phyloP scores from a whole-genome alignment of 1,140 invertebrate species.

The Goniozus legneri region DNA sequence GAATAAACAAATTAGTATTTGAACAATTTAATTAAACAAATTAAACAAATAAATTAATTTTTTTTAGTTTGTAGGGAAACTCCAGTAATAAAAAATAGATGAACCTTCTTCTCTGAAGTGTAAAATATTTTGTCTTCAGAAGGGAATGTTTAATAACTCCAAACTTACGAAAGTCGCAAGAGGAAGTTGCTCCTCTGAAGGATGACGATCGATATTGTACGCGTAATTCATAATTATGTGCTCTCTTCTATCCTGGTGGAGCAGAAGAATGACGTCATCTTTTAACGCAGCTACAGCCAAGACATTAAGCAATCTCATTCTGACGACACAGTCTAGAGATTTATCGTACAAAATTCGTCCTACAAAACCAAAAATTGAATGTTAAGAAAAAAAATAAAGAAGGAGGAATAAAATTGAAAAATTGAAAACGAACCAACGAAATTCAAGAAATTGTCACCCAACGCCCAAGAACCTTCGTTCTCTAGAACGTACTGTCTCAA shows the following conservation, averaged over 20 bases:
- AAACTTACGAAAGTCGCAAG: slow-evolving; percentile 75
- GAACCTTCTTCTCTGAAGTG: too few relatives aligned
- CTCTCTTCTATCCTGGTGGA: slow-evolving; percentile 86
- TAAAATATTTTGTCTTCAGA: too few relatives aligned
- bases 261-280: slow-evolving; percentile 83
- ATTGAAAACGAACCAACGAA: slow-evolving; percentile 67
- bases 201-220: slow-evolving; percentile 74
- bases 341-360: slow-evolving; percentile 67
- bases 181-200: slow-evolving; percentile 73
- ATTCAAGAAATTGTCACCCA: slow-evolving; percentile 81
- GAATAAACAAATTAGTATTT: slow-evolving; percentile 3
- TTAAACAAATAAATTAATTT: background rate
- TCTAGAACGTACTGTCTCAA: slow-evolving; percentile 82
- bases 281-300: slow-evolving; percentile 75
- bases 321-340: slow-evolving; percentile 56
- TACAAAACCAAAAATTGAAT: slow-evolving; percentile 29
- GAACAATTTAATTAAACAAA: background rate
- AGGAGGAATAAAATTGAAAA: background rate
- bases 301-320: slow-evolving; percentile 66
- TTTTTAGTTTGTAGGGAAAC: background rate
- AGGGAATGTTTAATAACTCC: background rate
- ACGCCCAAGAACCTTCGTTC: slow-evolving; percentile 86
- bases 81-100: too few relatives aligned
- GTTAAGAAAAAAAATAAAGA: background rate
- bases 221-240: slow-evolving; percentile 89